These are phyloP conservation scores for Tragelaphus eurycerus DNA, from an alignment of 2,797 vertebrate genomes.

Conservation along the genomic window DNA sequence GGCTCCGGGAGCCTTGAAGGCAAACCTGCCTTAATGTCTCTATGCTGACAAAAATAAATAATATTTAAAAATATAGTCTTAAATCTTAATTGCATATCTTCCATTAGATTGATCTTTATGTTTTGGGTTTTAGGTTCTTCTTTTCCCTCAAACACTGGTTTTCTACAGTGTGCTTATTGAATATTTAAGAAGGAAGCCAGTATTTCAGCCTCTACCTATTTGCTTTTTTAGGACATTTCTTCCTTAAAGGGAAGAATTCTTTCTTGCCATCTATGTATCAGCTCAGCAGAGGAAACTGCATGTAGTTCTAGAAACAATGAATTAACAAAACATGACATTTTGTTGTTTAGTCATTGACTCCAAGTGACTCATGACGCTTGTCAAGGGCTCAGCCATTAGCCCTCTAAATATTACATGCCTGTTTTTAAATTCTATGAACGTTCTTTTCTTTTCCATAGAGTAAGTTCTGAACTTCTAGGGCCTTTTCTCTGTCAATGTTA, in stretches of 20 bases:
- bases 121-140: not conserved
- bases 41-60: conserved; percentile 40
- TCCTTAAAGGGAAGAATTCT: not conserved
- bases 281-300: not conserved
- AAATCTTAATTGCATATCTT: not conserved
- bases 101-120: not conserved
- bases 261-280: not conserved
- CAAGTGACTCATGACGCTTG: not conserved
- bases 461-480: not conserved
- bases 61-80: not conserved
- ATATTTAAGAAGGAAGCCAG: not conserved
- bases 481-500: not conserved
- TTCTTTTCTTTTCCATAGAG: not conserved
- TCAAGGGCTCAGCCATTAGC: not conserved
- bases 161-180: not conserved
- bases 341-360: not conserved
- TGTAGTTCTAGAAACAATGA: not conserved
- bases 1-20: conserved; percentile 15
- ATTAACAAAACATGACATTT: not conserved
- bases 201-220: not conserved
- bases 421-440: not conserved
- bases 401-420: too few species aligned
- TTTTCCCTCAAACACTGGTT: not conserved
- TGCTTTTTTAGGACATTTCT: not conserved
- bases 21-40: conserved; percentile 31